These are phyloP conservation scores for Vespertilio murinus DNA, from an alignment of 2,797 vertebrate species.

Conservation along the genomic window DNA sequence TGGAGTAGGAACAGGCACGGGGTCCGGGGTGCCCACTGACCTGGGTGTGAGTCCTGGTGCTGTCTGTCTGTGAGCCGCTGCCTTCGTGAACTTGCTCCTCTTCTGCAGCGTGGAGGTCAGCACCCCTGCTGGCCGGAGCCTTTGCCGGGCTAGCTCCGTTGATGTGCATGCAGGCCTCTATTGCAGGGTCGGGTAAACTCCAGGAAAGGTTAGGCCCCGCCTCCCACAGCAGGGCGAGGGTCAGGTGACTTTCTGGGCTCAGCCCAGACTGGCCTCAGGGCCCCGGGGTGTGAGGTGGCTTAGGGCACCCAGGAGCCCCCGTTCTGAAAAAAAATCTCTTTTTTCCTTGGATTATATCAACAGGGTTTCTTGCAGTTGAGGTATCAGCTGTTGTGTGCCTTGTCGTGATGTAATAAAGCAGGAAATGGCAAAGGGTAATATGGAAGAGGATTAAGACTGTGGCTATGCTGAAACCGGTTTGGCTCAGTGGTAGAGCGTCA, in stretches of 20 bases:
- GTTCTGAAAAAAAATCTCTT: background rate
- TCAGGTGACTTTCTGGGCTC: background rate
- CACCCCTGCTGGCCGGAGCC: background rate
- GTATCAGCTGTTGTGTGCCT: background rate
- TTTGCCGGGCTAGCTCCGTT: background rate
- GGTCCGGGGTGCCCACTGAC: background rate
- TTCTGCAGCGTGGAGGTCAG: rapidly evolving
- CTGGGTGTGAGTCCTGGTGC: background rate
- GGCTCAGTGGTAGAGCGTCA: too few species aligned
- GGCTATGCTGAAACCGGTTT: too few species aligned
- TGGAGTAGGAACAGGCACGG: background rate
- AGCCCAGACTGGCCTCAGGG: background rate
- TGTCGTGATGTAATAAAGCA: background rate
- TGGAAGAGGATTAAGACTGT: background rate
- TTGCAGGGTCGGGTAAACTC: background rate
- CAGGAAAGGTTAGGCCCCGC: background rate
- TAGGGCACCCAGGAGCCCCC: background rate
- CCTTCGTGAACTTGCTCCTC: background rate
- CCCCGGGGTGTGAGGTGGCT: background rate
- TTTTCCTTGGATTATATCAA: background rate
- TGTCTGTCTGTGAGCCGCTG: background rate
- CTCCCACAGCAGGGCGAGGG: background rate
- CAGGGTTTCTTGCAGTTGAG: background rate
- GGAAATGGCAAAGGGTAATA: background rate
- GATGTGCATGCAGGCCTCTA: background rate